Base-by-base conservation (phyloP, 2,888 invertebrate genomes). In the Microctonus hyperodae region DNA sequence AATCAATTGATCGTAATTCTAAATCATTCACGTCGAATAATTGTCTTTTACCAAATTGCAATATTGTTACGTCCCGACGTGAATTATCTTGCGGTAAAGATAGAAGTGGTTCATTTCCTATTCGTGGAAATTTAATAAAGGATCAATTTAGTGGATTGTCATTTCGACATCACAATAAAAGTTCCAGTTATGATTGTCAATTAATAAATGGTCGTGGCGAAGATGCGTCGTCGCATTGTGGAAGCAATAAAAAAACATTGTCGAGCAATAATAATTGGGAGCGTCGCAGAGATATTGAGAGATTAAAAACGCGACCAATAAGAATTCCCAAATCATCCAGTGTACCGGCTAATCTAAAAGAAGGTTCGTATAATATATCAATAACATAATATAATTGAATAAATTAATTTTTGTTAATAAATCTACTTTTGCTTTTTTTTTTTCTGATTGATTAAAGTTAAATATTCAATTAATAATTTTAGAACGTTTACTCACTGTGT, bases 31-130 rank as follows among this genome's bases (percentile, higher is more conserved):
- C 37, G 20, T 48, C 31, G n/a, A 50, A n/a, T 33, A 53, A 37
- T 51, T 60, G 55, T 44, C 51, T 50, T 2, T 58, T 44, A 35
- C 55, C 62, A n/a, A 78, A 79, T 71, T 78, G 75, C 72, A 78
- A 75, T 58, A 74, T 80, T 71, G 77, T 77, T 61, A 79, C 78
- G 13, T 78, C 81, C 22, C 76, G 76, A 37, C 77, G 79, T 9
- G 79, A 81, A 69, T 73, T 79, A 31, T 74, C 78, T 7, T 35
- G 57, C 0, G 59, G 35, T 11, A 58, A 3, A 1, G 50, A 50
- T 23, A 13, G 70, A 73, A 80, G 74, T 76, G 75, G 72, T 76
- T 74, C 71, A 76, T 76, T 64, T 63, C 72, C 59, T 67, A 28
- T 75, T 25, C 75, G 73, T 64, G 79, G 79, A 67, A 77, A 74